phyloP scores from a whole-genome alignment of 2,888 invertebrate genomes.

The Oxycera nigricornis region DNA sequence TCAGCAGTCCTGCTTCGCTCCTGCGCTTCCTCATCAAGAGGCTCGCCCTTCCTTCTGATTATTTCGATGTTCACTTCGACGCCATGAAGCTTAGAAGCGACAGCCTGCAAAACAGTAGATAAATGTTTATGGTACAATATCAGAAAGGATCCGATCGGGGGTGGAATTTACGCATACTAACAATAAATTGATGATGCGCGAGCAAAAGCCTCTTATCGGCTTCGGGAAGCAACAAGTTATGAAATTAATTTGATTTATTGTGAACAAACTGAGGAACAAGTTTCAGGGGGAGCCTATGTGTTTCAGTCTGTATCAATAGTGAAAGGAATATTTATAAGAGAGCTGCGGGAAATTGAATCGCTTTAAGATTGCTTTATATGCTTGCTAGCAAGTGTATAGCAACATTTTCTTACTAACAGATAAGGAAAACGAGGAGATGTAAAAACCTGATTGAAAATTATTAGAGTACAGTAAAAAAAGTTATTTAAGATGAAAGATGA shows the following conservation, averaged over 20 bases:
- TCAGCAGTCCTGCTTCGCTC: neutral
- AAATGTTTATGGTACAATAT: constrained; percentile 18
- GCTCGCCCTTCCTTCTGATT: constrained; percentile 82
- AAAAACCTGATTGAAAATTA: no score
- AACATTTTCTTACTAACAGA: no score
- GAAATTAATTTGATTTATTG: constrained; percentile 7
- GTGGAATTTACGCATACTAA: neutral
- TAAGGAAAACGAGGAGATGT: no score
- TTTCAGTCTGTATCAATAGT: no score
- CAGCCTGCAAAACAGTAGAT: constrained; percentile 70
- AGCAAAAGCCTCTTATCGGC: neutral
- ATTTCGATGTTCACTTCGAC: constrained; percentile 93
- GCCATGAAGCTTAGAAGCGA: constrained; percentile 90
- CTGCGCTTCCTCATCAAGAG: constrained; percentile 57
- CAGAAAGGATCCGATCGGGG: neutral
- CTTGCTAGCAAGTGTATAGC: no score
- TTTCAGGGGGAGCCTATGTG: no score
- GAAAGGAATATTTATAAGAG: no score
- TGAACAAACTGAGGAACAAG: no score
- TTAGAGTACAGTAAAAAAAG: no score
- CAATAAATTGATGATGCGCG: constrained; percentile 8
- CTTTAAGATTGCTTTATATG: no score
- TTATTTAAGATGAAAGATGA: no score
- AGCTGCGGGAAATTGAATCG: no score
- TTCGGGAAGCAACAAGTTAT: neutral